Conservation (phyloP, 2,113 vertebrate species). For the Cebidichthys violaceus region DNA sequence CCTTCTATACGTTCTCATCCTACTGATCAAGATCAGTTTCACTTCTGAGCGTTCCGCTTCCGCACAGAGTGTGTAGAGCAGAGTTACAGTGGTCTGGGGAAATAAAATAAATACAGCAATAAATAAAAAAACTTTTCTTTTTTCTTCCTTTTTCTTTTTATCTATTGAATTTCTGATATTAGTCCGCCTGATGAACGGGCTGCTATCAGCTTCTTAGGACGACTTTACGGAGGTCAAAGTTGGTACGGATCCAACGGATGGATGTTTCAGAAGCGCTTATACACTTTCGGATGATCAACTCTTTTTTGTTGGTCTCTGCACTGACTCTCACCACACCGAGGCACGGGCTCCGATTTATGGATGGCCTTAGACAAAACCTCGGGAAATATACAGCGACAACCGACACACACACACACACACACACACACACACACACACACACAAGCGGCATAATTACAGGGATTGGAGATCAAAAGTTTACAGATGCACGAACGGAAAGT, state of each 20-base stretch:
- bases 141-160: no score
- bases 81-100: not conserved
- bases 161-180: not conserved
- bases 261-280: not conserved
- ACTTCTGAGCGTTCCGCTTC: not conserved
- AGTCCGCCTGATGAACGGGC: not conserved
- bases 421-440: not conserved
- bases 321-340: not conserved
- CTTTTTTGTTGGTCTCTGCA: no score
- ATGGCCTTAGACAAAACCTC: not conserved
- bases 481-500: no score
- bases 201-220: not conserved
- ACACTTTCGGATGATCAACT: not conserved
- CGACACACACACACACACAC: not conserved
- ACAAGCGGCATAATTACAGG: not conserved
- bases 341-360: not conserved
- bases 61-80: not conserved
- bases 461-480: not conserved
- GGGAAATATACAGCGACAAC: not conserved
- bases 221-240: not conserved
- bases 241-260: not conserved
- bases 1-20: not conserved
- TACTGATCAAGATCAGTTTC: slow-evolving; percentile 3
- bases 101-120: not conserved
- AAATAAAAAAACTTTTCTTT: not conserved